Evolutionary conservation across 2,888 invertebrate species (phyloP).

Genomic region (Noctua comes): DNA sequence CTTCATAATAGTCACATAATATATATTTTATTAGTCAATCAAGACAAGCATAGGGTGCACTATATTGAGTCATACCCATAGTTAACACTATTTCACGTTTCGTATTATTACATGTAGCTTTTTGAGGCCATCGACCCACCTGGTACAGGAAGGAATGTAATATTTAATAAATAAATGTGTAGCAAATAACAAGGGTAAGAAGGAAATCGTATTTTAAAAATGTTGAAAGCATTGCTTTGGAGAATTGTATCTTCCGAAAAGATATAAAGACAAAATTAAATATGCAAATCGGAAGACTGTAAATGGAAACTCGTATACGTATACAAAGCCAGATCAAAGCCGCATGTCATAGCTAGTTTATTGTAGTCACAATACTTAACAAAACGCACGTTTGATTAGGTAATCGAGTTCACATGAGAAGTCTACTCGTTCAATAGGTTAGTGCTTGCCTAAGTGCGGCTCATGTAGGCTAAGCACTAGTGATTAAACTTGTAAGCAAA

Average conservation of each 20-base stretch:
- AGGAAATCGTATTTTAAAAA: background rate
- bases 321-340: background rate
- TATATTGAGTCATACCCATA: background rate
- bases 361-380: slow-evolving; percentile 20
- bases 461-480: slow-evolving; percentile 19
- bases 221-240: background rate
- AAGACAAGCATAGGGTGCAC: background rate
- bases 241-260: background rate
- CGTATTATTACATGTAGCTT: background rate
- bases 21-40: background rate
- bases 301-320: background rate
- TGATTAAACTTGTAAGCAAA: slow-evolving; percentile 10
- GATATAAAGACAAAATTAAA: background rate
- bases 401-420: slow-evolving; percentile 53
- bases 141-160: background rate
- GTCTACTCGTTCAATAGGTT: slow-evolving; percentile 42
- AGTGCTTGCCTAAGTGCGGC: slow-evolving; percentile 8
- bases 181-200: background rate
- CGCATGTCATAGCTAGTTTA: slow-evolving; percentile 12
- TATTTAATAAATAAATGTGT: background rate
- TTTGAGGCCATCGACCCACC: too few relatives aligned
- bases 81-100: background rate
- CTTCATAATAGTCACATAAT: background rate
- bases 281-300: background rate
- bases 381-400: slow-evolving; percentile 40